These are phyloP conservation scores for Plutomurus gul DNA, from an alignment of 1,140 invertebrate species.

Conservation along the genomic window DNA sequence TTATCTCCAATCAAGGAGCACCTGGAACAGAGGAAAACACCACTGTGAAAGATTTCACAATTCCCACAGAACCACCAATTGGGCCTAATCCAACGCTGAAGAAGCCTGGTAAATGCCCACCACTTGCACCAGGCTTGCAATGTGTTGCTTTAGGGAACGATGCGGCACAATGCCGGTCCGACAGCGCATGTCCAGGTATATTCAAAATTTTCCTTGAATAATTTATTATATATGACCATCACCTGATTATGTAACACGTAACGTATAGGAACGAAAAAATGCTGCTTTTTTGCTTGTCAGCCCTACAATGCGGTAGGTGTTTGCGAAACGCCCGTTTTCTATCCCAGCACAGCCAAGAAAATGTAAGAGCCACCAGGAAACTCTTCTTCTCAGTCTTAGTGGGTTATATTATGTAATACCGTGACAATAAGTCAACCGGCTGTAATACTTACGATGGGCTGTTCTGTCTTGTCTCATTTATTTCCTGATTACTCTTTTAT, in stretches of 20 bases:
- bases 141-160: neutral
- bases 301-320: neutral
- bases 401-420: too few relatives aligned
- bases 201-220: too few relatives aligned
- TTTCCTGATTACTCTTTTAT: neutral
- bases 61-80: neutral
- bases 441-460: too few relatives aligned
- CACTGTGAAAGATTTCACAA: neutral
- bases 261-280: conserved; percentile 29
- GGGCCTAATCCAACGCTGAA: neutral
- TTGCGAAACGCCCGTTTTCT: neutral
- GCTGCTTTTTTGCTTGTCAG: conserved; percentile 6
- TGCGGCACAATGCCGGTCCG: neutral
- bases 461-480: neutral
- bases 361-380: too few relatives aligned
- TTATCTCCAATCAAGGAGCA: neutral
- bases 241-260: neutral
- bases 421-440: too few relatives aligned
- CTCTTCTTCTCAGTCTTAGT: neutral
- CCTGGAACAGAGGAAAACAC: neutral
- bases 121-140: neutral
- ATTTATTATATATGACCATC: too few relatives aligned
- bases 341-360: too few relatives aligned
- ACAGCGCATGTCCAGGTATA: neutral
- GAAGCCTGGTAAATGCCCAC: conserved; percentile 16